A percentile compares a stretch with the other conserved stretches of the same genome.
These are phyloP conservation scores for Schlechtendalia chinensis DNA, from an alignment of 1,140 invertebrate species.

Conservation along the genomic window DNA sequence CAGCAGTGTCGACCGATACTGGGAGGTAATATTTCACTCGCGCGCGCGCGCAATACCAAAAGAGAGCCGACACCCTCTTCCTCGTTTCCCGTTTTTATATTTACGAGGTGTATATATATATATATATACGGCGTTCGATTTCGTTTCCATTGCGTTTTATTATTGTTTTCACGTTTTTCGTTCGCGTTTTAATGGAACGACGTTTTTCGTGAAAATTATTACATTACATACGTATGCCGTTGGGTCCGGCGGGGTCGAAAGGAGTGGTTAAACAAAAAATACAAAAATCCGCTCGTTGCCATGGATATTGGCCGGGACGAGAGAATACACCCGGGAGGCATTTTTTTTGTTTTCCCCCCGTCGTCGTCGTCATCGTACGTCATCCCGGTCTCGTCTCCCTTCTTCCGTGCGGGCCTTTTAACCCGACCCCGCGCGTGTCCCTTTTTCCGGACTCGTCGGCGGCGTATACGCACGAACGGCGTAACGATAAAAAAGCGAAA, in stretches of 20 bases:
- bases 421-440: background rate
- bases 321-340: slow-evolving; percentile 44
- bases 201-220: slow-evolving; percentile 6
- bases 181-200: slow-evolving; percentile 18
- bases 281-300: slow-evolving; percentile 44
- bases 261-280: slow-evolving; percentile 37
- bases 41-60: background rate
- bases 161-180: background rate
- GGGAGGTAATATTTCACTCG: slow-evolving; percentile 19
- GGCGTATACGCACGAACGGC: background rate
- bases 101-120: background rate
- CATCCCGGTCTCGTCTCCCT: slow-evolving; percentile 41
- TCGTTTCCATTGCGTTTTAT: slow-evolving; percentile 16
- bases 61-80: background rate
- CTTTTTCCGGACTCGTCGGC: no score
- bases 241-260: slow-evolving; percentile 33
- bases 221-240: no score
- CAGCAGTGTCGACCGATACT: no score
- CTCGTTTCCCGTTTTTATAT: background rate
- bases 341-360: background rate
- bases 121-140: slow-evolving; percentile 2
- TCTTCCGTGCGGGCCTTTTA: slow-evolving; percentile 4
- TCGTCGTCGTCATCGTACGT: background rate
- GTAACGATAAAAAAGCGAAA: no score
- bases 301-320: slow-evolving; percentile 44